phyloP scores from a whole-genome alignment of 2,797 vertebrate species.

The Champsocephalus gunnari region DNA sequence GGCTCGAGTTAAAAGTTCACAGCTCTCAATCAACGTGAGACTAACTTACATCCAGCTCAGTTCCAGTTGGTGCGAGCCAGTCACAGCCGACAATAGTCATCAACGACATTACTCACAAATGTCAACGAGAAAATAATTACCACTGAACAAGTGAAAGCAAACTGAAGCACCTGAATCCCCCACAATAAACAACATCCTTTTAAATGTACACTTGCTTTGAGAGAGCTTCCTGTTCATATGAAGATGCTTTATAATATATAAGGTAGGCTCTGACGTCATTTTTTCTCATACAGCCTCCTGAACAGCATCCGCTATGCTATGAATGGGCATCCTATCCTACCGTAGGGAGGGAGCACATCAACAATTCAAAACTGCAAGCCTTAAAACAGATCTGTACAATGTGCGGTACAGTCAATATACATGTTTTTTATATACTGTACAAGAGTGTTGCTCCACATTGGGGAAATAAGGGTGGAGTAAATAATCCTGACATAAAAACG shows the following conservation, averaged over 20 bases:
- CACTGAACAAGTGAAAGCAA: constrained; percentile 16
- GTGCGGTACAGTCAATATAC: not conserved
- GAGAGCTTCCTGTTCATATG: constrained; percentile 7
- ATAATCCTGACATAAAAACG: constrained; percentile 4
- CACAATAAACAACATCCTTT: not conserved
- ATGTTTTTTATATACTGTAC: constrained; percentile 1
- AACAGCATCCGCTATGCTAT: not conserved
- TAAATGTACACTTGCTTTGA: not conserved
- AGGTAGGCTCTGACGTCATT: not conserved
- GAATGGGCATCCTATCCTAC: not conserved
- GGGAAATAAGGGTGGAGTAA: constrained; percentile 10
- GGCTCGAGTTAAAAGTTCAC: constrained; percentile 20
- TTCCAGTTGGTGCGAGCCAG: constrained; percentile 37
- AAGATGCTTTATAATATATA: not conserved
- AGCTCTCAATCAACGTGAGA: constrained; percentile 24
- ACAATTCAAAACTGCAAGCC: constrained; percentile 3
- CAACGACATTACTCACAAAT: constrained; percentile 47
- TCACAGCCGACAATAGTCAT: constrained; percentile 52
- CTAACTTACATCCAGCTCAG: constrained; percentile 48
- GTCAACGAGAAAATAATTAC: constrained; percentile 40
- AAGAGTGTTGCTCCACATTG: not conserved
- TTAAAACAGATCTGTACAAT: not conserved
- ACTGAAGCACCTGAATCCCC: constrained; percentile 28
- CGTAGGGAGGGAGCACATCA: not conserved
- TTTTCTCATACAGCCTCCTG: not conserved